Conservation (phyloP, 2,888 invertebrate species). For the Sacculina carcini region DNA sequence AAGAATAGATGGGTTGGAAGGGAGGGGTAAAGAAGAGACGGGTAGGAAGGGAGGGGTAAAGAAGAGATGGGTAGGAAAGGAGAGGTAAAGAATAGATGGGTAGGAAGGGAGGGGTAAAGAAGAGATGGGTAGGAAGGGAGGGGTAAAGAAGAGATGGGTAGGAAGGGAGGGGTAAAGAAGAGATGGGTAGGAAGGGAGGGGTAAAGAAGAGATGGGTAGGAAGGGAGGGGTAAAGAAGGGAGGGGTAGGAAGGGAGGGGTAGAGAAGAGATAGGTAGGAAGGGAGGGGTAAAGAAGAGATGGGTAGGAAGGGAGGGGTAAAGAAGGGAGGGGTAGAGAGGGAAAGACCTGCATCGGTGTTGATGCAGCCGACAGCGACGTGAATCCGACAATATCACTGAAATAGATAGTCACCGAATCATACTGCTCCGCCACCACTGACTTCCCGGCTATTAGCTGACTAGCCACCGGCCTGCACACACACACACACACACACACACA, state of each 20-base stretch:
- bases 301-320: no score
- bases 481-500: no score
- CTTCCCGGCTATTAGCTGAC: slow-evolving; percentile 65
- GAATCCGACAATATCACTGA: slow-evolving; percentile 82
- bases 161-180: neutral
- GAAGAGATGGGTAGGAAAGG: neutral
- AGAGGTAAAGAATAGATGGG: neutral
- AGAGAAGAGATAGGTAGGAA: slow-evolving; percentile 6
- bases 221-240: no score
- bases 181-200: neutral
- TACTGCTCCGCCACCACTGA: slow-evolving; percentile 78
- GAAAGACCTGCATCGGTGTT: slow-evolving; percentile 64
- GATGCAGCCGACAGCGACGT: slow-evolving; percentile 71
- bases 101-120: neutral
- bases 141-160: neutral
- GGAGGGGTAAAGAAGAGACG: neutral
- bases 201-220: neutral
- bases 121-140: no score
- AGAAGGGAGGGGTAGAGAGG: no score
- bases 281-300: neutral
- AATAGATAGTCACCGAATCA: slow-evolving; percentile 84
- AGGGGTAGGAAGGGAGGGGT: neutral
- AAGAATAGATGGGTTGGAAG: no score
- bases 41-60: neutral
- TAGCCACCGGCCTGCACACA: slow-evolving; percentile 65